Base-by-base conservation (phyloP, 1,140 invertebrate genomes). In the Diprion similis region DNA sequence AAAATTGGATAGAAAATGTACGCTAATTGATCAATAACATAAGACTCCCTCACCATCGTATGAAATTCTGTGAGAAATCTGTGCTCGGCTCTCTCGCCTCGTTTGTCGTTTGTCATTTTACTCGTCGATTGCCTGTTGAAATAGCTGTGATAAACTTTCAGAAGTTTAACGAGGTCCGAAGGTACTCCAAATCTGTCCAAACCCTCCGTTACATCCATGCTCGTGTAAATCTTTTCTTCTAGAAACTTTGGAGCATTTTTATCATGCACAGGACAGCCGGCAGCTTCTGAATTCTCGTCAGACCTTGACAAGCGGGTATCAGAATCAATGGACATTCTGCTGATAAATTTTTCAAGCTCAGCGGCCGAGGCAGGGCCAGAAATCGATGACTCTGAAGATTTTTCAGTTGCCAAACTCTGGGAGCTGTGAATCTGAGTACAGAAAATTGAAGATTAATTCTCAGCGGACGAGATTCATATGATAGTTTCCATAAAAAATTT, bases 131-230 rank as follows among this genome's bases (percentile, higher is more conserved):
- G 66, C 51, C 13, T 64, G 19, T 24, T 77, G 6, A 75, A 10
- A 68, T 76, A 81, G 2, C 73, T 67, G 37, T 84, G 75, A 73
- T 85, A 85, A 66, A 72, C 66, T 75, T 79, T 84, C 13, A 86
- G 51, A 13, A 78, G 46, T 73, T 80, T 79, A 17, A 85, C 46
- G 15, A 86, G 72, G n/a, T 78, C 70, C 37, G 73, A 65, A 0
- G 83, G 81, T n/a, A 86, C 74, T 72, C 79, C 78, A 74, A 77
- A 79, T 18, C 68, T 47, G 51, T 76, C 74, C 1, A 86, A 70
- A 17, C 78, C 79, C 17, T 84, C 82, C 8, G 82, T 66, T 10
- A 73, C 10, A 46, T 78, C 73, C 18, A 76, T 69, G 19, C 48
- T 74, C 4, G 64, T 71, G 19, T 68, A 64, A 15, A 73, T 71